These are phyloP conservation scores for Alces alces DNA, from an alignment of 2,113 vertebrate species.

Conservation along the genomic window DNA sequence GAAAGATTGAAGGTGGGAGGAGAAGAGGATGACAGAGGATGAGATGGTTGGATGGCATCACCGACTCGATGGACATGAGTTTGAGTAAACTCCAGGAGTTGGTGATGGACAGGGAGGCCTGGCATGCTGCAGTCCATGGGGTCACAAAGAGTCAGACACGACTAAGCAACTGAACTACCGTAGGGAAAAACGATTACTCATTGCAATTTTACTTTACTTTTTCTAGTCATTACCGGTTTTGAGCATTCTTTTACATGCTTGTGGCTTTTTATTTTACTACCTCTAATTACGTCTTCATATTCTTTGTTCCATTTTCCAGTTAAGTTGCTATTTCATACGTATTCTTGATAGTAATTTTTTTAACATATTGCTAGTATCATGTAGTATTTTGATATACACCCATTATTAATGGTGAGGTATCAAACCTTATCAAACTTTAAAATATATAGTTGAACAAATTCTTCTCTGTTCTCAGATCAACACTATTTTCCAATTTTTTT, in stretches of 20 bases:
- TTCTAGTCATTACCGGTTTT: background rate
- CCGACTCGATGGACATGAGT: background rate
- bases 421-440: background rate
- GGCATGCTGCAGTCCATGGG: background rate
- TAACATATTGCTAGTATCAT: background rate
- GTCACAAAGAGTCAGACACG: fast-evolving
- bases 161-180: background rate
- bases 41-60: background rate
- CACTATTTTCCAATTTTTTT: background rate
- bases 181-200: background rate
- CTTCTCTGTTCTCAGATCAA: background rate
- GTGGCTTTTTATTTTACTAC: background rate
- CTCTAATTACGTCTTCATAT: background rate
- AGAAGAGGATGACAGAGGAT: background rate
- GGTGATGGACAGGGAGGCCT: background rate
- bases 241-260: background rate
- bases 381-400: background rate
- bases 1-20: background rate
- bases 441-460: background rate
- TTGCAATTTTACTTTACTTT: background rate
- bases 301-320: background rate
- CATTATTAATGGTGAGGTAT: background rate
- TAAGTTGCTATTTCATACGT: background rate
- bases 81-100: background rate
- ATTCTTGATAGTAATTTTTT: background rate